These are phyloP conservation scores for Macaca mulatta DNA, from an alignment of 2,113 vertebrate species.

Conservation along the genomic window DNA sequence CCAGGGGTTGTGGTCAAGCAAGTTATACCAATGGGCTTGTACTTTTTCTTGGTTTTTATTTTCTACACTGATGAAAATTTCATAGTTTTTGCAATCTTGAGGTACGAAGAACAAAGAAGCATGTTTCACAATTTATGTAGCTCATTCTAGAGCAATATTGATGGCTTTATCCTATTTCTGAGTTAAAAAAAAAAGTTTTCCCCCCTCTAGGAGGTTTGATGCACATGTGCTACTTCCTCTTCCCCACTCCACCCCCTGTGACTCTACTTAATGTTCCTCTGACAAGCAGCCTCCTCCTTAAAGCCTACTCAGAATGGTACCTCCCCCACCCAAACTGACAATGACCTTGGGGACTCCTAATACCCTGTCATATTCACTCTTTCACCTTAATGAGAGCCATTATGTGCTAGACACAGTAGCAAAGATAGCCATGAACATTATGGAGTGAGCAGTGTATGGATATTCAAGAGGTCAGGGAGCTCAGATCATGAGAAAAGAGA, in stretches of 20 bases:
- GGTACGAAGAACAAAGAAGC: background rate
- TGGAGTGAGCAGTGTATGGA: background rate
- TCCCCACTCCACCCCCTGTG: background rate
- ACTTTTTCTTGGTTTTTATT: conserved; percentile 54
- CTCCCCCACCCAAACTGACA: background rate
- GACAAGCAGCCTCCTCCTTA: background rate
- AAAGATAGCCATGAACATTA: background rate
- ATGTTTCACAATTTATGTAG: conserved; percentile 30
- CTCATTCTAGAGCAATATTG: conserved; percentile 3
- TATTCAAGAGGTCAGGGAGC: background rate
- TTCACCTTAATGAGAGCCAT: background rate
- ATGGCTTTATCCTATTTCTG: conserved; percentile 51
- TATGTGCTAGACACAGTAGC: background rate
- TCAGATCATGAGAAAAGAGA: background rate
- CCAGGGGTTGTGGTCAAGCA: background rate
- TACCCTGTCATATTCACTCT: background rate
- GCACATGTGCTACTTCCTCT: background rate
- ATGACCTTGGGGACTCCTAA: background rate
- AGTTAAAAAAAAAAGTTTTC: background rate
- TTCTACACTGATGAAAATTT: conserved; percentile 42
- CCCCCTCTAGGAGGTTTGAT: background rate
- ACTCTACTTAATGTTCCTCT: background rate
- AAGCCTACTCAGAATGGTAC: background rate
- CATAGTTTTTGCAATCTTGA: conserved; percentile 42
- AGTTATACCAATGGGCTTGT: background rate